Evolutionary conservation across 2,888 invertebrate genomes (phyloP).

Genomic region (Campoplex nolae): DNA sequence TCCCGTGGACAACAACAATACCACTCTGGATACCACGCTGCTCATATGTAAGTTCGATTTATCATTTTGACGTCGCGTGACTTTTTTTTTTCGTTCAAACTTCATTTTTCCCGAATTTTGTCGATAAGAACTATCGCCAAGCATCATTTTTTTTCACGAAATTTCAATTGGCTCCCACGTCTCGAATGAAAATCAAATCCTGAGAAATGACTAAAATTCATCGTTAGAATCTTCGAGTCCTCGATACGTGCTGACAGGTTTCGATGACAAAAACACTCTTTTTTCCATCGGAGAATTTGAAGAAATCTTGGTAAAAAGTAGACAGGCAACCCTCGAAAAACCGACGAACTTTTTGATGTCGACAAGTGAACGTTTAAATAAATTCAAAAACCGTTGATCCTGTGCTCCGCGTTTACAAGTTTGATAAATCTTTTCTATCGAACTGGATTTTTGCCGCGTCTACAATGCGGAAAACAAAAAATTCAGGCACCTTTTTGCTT

Average conservation of each 20-base stretch:
- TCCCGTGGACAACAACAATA: constrained; percentile 81
- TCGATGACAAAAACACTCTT: not conserved
- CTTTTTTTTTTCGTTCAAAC: not conserved
- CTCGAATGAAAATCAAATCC: not conserved
- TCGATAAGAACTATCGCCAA: not conserved
- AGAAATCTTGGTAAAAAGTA: not conserved
- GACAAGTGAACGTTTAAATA: not conserved
- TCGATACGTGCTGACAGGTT: not conserved
- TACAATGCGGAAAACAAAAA: not conserved
- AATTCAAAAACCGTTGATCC: not conserved
- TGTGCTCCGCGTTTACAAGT: not conserved
- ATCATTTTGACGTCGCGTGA: not conserved
- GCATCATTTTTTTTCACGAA: not conserved
- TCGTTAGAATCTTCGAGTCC: not conserved
- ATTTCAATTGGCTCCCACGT: not conserved
- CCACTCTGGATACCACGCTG: constrained; percentile 83
- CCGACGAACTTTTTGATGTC: not conserved
- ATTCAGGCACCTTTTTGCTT: not conserved
- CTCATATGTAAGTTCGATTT: constrained; percentile 81
- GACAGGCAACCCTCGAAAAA: not conserved
- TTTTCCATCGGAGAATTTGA: not conserved
- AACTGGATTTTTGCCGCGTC: not conserved
- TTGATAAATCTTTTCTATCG: too few species aligned
- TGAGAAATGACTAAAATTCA: not conserved
- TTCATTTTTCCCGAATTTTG: not conserved